These are phyloP conservation scores for Cheilosia scutellata DNA, from an alignment of 2,888 invertebrate species.

Conservation along the genomic window DNA sequence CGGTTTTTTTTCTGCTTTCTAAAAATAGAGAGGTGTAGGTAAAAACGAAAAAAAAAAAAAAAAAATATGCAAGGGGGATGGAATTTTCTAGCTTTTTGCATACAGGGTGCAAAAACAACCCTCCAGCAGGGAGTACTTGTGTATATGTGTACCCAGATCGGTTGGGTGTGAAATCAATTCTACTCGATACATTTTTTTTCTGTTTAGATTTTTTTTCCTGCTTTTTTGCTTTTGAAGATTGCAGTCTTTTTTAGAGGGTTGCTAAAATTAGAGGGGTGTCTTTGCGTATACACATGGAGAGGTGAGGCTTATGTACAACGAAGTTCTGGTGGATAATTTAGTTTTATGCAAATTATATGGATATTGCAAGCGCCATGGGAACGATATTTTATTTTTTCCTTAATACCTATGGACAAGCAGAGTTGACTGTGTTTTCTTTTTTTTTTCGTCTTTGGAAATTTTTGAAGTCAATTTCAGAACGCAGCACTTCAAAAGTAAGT, in stretches of 20 bases:
- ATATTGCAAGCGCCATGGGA: conserved; percentile 43
- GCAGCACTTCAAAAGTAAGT: neutral
- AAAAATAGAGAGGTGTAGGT: conserved; percentile 14
- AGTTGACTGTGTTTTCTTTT: neutral
- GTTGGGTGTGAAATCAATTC: conserved; percentile 77
- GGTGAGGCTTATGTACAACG: conserved; percentile 23
- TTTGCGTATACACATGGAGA: conserved; percentile 1
- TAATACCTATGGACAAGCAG: neutral
- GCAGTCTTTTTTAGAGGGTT: conserved; percentile 38
- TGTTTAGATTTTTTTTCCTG: conserved; percentile 31
- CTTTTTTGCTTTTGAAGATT: conserved; percentile 18
- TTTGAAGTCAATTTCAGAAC: neutral
- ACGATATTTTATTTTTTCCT: conserved; percentile 20
- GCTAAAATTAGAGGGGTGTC: conserved; percentile 57
- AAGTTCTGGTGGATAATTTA: conserved; percentile 37
- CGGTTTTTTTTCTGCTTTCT: conserved; percentile 29
- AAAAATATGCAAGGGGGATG: conserved; percentile 59
- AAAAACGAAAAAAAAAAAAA: conserved; percentile 13
- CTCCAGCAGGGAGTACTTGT: conserved; percentile 9
- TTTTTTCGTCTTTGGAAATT: neutral
- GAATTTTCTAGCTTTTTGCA: conserved; percentile 52
- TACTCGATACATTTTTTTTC: conserved; percentile 71
- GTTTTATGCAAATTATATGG: conserved; percentile 59
- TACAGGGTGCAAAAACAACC: conserved; percentile 63
- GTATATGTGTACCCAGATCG: conserved; percentile 56